Base-by-base conservation (phyloP, 2,113 vertebrate species). In the Turdus rufiventris region DNA sequence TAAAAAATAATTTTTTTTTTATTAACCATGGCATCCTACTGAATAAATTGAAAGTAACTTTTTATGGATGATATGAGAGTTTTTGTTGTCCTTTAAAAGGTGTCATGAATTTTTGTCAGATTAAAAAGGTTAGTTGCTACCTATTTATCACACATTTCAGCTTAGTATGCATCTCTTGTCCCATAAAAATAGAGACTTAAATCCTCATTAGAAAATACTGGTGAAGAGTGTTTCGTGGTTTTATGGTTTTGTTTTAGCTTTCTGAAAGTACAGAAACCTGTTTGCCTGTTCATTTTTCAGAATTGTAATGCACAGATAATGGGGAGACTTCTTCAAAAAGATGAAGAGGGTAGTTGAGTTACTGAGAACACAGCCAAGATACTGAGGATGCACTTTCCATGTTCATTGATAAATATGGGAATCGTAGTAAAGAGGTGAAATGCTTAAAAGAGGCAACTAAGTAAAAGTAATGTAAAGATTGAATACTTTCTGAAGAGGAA, bases 11-110 rank as follows among this genome's bases (percentile, higher is more conserved):
- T 94, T 96, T 94, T 47, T 0, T 76, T 95, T 94, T 96, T 92
- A 93, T 97, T 95, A 97, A 85, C 68, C 45, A 42, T 74, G 58
- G 60, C 43, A 91, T 88, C 53, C 58, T 88, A 47, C 51, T 91
- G 68, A 96, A 96, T 95, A 94, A 93, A 97, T 96, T 84, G 96
- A 79, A 95, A 94, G 36, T 66, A 91, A 84, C 31, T 89, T 97
- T 94, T 94, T 78, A 94, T 62, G 31, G 56, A 81, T 94, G 66
- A 40, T 42, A 26, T 47, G 43, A 67, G 33, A 73, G 33, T 38
- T 94, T 95, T 94, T 94, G 14, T 61, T 78, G 25, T 81, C 29
- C 40, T 88, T 94, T 91, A 94, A 95, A 94, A 91, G 71, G 23
- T 10, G 11, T 18, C 8, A 31, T 33, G 10, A 63, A 34, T 60